phyloP scores from a whole-genome alignment of 64 coral and sea anemone genomes.

The Trachythela sp. region DNA sequence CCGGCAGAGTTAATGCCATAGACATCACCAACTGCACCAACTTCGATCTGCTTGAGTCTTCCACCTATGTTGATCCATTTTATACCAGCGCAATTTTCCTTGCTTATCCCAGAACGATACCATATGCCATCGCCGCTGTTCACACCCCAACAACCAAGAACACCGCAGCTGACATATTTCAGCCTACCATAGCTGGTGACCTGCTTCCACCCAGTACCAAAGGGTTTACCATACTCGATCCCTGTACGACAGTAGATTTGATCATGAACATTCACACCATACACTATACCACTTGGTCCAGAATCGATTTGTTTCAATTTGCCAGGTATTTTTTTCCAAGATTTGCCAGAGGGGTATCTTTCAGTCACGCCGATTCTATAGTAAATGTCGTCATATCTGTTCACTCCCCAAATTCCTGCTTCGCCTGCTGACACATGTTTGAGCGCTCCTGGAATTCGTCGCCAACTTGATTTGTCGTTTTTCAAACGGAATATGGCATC shows the following conservation, averaged over 20 bases:
- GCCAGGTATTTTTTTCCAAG: background rate
- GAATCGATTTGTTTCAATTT: conserved; percentile 28
- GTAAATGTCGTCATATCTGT: background rate
- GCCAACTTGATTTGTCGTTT: background rate
- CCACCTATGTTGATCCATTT: background rate
- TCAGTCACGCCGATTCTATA: conserved; percentile 14
- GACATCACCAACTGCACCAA: background rate
- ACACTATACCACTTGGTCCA: background rate
- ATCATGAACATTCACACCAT: background rate
- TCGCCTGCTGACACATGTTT: background rate
- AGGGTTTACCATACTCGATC: background rate
- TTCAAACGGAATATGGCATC: background rate
- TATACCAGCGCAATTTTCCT: background rate
- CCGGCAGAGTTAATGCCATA: too few relatives aligned
- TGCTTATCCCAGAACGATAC: background rate
- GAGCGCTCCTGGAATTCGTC: background rate
- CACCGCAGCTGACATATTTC: conserved; percentile 20
- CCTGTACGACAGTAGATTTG: conserved; percentile 19
- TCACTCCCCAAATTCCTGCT: conserved; percentile 29
- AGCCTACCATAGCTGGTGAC: background rate
- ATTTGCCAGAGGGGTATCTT: background rate
- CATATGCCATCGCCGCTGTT: background rate
- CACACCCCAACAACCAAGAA: conserved; percentile 25
- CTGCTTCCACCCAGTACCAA: background rate
- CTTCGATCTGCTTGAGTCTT: background rate